A percentile compares a stretch with the other conserved stretches of the same genome.
phyloP scores from a whole-genome alignment of 2,888 invertebrate species.

The Pollenia labialis region DNA sequence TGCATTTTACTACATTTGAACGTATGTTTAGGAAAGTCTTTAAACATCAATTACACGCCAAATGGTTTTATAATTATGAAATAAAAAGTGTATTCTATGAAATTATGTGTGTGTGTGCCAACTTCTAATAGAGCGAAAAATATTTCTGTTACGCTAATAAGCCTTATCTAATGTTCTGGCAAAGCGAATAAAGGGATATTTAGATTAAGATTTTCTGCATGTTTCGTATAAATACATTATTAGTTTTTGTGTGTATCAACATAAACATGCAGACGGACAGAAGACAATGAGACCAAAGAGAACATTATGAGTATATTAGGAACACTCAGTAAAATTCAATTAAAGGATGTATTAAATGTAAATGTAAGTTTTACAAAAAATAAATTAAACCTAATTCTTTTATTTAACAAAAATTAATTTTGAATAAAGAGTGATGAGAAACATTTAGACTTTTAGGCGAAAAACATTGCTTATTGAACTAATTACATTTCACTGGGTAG shows the following conservation, averaged over 20 bases:
- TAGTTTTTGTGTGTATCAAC: constrained; percentile 32
- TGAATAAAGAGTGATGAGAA: too few species aligned
- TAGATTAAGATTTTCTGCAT: constrained; percentile 74
- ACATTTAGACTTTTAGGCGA: too few species aligned
- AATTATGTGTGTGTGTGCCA: constrained; percentile 38
- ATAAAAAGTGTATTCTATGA: constrained; percentile 63
- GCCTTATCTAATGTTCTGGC: constrained; percentile 82
- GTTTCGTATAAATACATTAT: constrained; percentile 35
- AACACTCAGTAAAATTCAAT: constrained; percentile 28
- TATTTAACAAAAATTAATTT: too few species aligned
- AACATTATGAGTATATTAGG: neutral
- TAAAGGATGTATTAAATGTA: neutral
- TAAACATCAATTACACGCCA: constrained; percentile 80
- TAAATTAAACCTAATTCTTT: too few species aligned
- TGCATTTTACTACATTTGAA: constrained; percentile 14
- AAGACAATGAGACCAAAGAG: constrained; percentile 31
- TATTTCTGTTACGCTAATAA: constrained; percentile 65
- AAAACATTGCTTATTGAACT: too few species aligned
- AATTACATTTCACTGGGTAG: too few species aligned
- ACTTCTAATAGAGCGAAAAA: constrained; percentile 58
- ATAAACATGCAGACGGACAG: constrained; percentile 2
- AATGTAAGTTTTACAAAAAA: too few species aligned
- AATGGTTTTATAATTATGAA: constrained; percentile 80
- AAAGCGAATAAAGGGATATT: constrained; percentile 81
- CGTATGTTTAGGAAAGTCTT: constrained; percentile 63